Evolutionary conservation across 2,888 invertebrate genomes (phyloP), one percentile per base, ranked within the genome.

Genomic region (Neria commutata): DNA sequence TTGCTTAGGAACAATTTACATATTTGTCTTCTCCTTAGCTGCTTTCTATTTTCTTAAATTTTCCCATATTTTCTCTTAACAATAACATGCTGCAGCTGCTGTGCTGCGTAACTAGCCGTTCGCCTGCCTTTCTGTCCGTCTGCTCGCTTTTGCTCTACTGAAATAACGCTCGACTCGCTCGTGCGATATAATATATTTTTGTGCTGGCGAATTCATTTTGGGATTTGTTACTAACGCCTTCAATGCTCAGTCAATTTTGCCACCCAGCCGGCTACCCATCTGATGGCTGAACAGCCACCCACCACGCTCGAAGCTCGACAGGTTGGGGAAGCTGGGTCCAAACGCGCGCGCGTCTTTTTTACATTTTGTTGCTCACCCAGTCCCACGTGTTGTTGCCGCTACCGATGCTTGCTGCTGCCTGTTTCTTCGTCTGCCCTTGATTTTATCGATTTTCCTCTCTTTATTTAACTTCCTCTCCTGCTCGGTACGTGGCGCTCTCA

Each of bases 391-490:
- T 42, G 19, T 14, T 42, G 16, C 25, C n/a, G 17, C 25, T 33
- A n/a, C 21, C 45, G 17, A 4, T 17, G n/a, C 19, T 45, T 17
- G 21, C 46, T 24, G 25, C 2, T 24, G 8, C 47, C n/a, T 25
- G 58, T 37, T 37, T 37, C 63, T 65, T 71, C 65, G 66, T 79
- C 81, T 79, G 79, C 80, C 79, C 79, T 79, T 79, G 79, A 79
- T 79, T 77, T 80, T 79, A 79, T 79, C 74, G 79, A 79, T 79
- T 80, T 73, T 61, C 64, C 67, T 66, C 72, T 73, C 72, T 65
- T 58, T 63, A 63, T 58, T 65, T 58, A 54, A 54, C 54, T 42
- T 60, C 29, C 14, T 48, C 48, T 62, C 55, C 59, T 60, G 64
- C 64, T 60, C 56, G 56, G n/a, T n/a, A n/a, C n/a, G n/a, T n/a